Base-by-base conservation (phyloP, 2,113 vertebrate species). In the Sebastes schlegelii region DNA sequence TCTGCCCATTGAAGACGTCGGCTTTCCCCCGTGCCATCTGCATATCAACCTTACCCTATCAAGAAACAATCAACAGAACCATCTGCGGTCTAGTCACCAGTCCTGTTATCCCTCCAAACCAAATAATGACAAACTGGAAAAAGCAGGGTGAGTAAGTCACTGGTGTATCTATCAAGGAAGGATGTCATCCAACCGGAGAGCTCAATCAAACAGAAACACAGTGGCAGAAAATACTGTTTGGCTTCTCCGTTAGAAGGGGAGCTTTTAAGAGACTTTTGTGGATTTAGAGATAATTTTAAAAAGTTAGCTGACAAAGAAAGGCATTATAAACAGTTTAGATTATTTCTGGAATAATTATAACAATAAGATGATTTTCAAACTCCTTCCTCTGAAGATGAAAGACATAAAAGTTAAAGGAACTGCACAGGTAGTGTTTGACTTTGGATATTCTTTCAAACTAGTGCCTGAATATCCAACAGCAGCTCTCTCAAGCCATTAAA, bases 21-120 rank as follows among this genome's bases (percentile, higher is more conserved):
- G 70, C 79, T 86, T 80, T 21, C 77, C 34, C 34, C 72, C 0
- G 58, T 74, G 89, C 91, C 92, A 94, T 94, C 93, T 93, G 93
- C 81, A 76, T 60, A 72, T 92, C 91, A 92, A 91, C 88, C 83
- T 89, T 89, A 90, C 77, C 86, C 90, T 91, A 86, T 92, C 89
- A 87, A 89, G 90, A 89, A 87, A 93, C 87, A 88, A 92, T 94
- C 92, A 92, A 91, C 90, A 92, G 74, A 88, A 87, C 93, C 93
- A 93, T 94, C 90, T 93, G 92, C 77, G 71, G 93, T 89, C 89
- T 92, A 77, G 90, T 92, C 92, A 89, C 89, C 86, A 86, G 89
- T 90, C 81, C 91, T 87, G 88, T 86, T 80, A 86, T 91, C 81
- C 80, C 90, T 91, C 91, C 91, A 92, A 92, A 91, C 85, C 89